phyloP scores from a whole-genome alignment of 2,797 vertebrate genomes.

The Otolemur crassicaudatus region DNA sequence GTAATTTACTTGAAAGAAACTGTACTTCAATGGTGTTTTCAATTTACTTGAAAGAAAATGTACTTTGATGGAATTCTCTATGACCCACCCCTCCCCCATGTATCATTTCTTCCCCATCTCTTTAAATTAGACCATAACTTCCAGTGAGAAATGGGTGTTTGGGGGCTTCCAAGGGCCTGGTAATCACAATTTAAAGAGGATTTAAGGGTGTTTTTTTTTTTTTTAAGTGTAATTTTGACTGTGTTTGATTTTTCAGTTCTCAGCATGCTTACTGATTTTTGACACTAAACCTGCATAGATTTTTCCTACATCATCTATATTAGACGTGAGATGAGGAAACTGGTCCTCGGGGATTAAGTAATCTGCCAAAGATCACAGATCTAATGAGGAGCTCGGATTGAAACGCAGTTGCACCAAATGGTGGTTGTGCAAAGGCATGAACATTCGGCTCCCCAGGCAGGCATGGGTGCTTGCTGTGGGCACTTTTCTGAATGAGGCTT shows the following conservation, averaged over 20 bases:
- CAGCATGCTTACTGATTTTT: slow-evolving; percentile 3
- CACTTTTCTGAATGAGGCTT: background rate
- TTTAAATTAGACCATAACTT: background rate
- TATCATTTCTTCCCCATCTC: background rate
- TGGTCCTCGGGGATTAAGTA: background rate
- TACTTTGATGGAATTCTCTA: background rate
- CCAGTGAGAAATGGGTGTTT: background rate
- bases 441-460: background rate
- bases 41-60: background rate
- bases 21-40: background rate
- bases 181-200: slow-evolving; percentile 26
- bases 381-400: background rate
- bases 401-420: background rate
- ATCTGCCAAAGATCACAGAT: background rate
- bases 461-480: background rate
- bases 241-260: slow-evolving; percentile 27
- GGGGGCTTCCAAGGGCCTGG: background rate
- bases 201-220: background rate
- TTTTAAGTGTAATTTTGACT: slow-evolving; percentile 1
- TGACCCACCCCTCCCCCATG: background rate
- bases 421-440: background rate
- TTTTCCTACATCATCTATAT: background rate
- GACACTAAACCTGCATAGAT: background rate
- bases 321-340: background rate
- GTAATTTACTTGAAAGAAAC: background rate